Conservation (phyloP, 2,888 invertebrate species). For the Caenorhabditis becei region DNA sequence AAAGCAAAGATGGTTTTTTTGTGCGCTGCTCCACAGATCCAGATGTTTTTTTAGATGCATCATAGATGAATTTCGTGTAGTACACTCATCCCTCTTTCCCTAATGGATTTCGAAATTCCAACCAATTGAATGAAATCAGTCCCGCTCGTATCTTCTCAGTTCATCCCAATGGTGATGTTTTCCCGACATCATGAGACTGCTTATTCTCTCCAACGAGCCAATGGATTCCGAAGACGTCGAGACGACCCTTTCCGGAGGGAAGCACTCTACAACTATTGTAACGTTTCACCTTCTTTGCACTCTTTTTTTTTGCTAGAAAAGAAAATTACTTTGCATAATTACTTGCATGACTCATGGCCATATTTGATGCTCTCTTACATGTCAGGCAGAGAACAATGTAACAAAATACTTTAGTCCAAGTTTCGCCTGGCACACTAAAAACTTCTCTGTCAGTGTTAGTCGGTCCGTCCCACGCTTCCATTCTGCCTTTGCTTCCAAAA, state of each 20-base stretch:
- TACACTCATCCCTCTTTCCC: neutral
- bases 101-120: constrained; percentile 2
- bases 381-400: constrained; percentile 33
- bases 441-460: constrained; percentile 39
- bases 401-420: constrained; percentile 48
- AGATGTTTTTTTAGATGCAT: too few relatives aligned
- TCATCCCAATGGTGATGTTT: neutral
- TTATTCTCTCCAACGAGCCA: constrained; percentile 28
- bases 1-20: too few relatives aligned
- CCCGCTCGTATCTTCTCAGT: neutral
- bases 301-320: constrained; percentile 5
- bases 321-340: constrained; percentile 53
- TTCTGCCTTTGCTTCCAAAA: constrained; percentile 28
- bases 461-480: constrained; percentile 21
- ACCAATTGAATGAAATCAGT: constrained; percentile 12
- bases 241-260: constrained; percentile 26
- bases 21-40: too few relatives aligned
- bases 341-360: constrained; percentile 24
- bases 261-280: constrained; percentile 40
- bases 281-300: neutral
- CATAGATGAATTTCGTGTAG: too few relatives aligned
- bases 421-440: constrained; percentile 28
- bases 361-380: constrained; percentile 12
- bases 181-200: constrained; percentile 8
- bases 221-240: constrained; percentile 50